These are phyloP conservation scores for Pseudorhiza aurosa DNA, from an alignment of 30 jellyfish, hydroid and myxozoan species.

Conservation along the genomic window DNA sequence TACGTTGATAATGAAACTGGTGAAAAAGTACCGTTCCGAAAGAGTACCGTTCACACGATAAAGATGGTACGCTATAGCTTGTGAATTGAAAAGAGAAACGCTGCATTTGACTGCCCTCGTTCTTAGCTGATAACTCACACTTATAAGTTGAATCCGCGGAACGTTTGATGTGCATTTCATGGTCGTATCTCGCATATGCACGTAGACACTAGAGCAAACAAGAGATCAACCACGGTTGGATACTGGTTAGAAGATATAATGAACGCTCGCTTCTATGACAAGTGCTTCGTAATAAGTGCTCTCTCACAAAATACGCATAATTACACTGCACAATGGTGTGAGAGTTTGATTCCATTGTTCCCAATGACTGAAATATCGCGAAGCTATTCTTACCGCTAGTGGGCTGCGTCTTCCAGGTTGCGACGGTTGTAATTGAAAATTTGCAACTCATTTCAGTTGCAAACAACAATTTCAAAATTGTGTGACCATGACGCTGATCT, in stretches of 20 bases:
- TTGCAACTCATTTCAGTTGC: too few relatives aligned
- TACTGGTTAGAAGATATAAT: conserved; percentile 28
- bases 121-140: conserved; percentile 57
- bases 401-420: too few relatives aligned
- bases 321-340: too few relatives aligned
- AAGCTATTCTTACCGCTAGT: too few relatives aligned
- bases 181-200: conserved; percentile 71
- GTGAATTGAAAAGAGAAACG: conserved; percentile 8
- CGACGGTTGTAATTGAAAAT: too few relatives aligned
- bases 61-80: conserved; percentile 18
- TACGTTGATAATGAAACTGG: neutral
- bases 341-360: too few relatives aligned
- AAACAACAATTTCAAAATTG: too few relatives aligned
- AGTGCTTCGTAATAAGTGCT: neutral
- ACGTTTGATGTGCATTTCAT: conserved; percentile 47
- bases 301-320: neutral
- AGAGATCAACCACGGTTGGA: conserved; percentile 62
- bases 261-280: neutral
- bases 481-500: too few relatives aligned
- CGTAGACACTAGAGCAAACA: conserved; percentile 67
- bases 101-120: conserved; percentile 30
- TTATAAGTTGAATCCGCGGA: conserved; percentile 56
- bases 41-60: conserved; percentile 27
- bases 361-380: too few relatives aligned
- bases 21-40: conserved; percentile 8